Conservation (phyloP, 2,888 invertebrate species). For the Eristalinus sepulchralis region DNA sequence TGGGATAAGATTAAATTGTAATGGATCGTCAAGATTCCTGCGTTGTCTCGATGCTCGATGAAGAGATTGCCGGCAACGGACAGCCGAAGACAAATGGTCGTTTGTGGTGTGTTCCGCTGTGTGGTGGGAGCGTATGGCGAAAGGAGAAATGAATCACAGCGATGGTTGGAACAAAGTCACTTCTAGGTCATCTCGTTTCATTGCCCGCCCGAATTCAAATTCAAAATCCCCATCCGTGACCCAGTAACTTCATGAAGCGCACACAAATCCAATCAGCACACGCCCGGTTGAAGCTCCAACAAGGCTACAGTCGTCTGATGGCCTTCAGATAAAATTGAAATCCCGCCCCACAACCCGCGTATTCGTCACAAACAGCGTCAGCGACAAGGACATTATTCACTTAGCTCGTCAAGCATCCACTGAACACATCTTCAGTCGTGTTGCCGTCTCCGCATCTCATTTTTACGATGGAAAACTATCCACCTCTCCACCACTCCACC, state of each 20-base stretch:
- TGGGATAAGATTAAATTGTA: constrained; percentile 61
- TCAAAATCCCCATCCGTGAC: not conserved
- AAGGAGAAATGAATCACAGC: not conserved
- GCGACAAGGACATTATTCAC: not conserved
- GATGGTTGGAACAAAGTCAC: too few species aligned
- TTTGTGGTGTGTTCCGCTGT: not conserved
- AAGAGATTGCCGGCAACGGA: not conserved
- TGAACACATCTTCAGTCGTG: not conserved
- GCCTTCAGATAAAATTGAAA: not conserved
- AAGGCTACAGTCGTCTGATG: not conserved
- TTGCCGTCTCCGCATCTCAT: not conserved
- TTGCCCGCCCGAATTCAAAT: too few species aligned
- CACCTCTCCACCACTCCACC: not conserved
- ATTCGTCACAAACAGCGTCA: not conserved
- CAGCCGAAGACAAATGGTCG: not conserved
- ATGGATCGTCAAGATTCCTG: constrained; percentile 41
- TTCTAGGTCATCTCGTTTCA: too few species aligned
- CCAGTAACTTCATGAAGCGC: not conserved
- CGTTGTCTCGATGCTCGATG: not conserved
- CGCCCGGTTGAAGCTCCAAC: not conserved
- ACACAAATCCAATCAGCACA: not conserved
- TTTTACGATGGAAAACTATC: constrained; percentile 17
- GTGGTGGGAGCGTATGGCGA: not conserved
- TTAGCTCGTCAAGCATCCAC: not conserved
- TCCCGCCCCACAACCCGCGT: not conserved